Base-by-base conservation (phyloP, 2,113 vertebrate species). In the Arothron firmamentum region DNA sequence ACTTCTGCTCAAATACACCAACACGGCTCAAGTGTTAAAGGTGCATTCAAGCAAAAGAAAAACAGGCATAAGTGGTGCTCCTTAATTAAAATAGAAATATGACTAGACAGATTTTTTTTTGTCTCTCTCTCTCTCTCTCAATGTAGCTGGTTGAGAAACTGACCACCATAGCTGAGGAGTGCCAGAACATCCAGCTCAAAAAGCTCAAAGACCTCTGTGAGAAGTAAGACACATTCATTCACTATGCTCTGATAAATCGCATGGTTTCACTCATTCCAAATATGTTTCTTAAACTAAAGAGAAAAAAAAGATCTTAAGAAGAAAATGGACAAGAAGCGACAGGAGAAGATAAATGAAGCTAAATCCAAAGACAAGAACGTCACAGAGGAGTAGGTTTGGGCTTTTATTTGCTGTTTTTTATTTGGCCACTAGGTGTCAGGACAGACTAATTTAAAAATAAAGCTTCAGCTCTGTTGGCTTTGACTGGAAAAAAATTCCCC, bases 261-360 rank as follows among this genome's bases (percentile, higher is more conserved):
- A 47, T 18, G 6, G 31, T 8, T 42, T 15, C 38, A 0, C 21
- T n/a, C 45, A 47, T 17, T 16, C 6, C 45, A 17, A 31, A 10
- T n/a, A 0, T 81, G 74, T 72, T 13, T 3, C 11, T 19, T 28
- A 6, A 1, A 19, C 18, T 0, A 5, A 42, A 99, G 97, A 83
- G 97, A 99, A 83, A 98, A 96, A 88, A 98, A 97, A 66, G 96
- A 99, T 28, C 69, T 99, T 21, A 99, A 99, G 86, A 99, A 98
- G 85, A 97, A 93, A 85, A 98, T 99, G 97, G 95, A 99, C 82
- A 97, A 95, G 79, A 97, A 95, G 75, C 90, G 97, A 21, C 96
- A 99, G 77, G 95, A 98, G 81, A 98, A 95, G 88, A 95, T 98
- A 69, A 96, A 92, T 1, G 96, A 97, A 74, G 94, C 94, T 6